Conservation (phyloP, 2,113 vertebrate species). For the Stegastes partitus region DNA sequence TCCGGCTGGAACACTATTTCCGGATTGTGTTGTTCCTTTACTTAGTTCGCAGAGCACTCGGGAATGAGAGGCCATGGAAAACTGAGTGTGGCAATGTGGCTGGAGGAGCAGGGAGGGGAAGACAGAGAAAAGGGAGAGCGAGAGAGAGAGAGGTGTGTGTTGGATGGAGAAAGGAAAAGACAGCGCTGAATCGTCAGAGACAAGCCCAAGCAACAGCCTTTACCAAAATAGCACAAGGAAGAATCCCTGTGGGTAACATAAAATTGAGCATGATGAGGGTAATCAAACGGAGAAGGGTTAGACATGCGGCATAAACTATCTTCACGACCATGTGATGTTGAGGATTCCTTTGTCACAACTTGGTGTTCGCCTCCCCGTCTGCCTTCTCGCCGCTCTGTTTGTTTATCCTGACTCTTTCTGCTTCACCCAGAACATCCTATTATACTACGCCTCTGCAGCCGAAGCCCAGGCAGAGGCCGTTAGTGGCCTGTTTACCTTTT, state of each 20-base stretch:
- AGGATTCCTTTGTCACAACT: constrained; percentile 70
- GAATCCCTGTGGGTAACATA: constrained; percentile 74
- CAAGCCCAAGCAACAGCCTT: constrained; percentile 72
- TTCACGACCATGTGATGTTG: constrained; percentile 54
- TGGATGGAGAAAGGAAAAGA: constrained; percentile 51
- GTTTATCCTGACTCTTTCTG: constrained; percentile 45
- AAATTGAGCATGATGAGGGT: constrained; percentile 76
- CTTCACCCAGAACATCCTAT: constrained; percentile 49
- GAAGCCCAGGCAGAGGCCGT: constrained; percentile 5
- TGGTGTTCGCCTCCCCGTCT: constrained; percentile 40
- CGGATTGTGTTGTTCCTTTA: constrained; percentile 81
- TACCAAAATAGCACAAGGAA: constrained; percentile 75
- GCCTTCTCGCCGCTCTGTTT: constrained; percentile 45
- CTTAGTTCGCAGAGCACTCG: constrained; percentile 71
- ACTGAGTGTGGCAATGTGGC: constrained; percentile 78
- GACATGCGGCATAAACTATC: constrained; percentile 70
- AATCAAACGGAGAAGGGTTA: constrained; percentile 71
- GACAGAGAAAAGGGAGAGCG: constrained; percentile 45
- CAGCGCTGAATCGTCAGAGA: constrained; percentile 58
- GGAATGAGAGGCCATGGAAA: constrained; percentile 83
- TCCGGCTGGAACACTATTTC: constrained; percentile 79
- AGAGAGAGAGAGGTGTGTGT: constrained; percentile 5
- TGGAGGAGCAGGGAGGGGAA: constrained; percentile 47
- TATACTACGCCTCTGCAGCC: constrained; percentile 35
- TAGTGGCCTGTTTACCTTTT: constrained; percentile 68